Evolutionary conservation across 2,888 invertebrate genomes (phyloP).

Genomic region (Hybos culiciformis): DNA sequence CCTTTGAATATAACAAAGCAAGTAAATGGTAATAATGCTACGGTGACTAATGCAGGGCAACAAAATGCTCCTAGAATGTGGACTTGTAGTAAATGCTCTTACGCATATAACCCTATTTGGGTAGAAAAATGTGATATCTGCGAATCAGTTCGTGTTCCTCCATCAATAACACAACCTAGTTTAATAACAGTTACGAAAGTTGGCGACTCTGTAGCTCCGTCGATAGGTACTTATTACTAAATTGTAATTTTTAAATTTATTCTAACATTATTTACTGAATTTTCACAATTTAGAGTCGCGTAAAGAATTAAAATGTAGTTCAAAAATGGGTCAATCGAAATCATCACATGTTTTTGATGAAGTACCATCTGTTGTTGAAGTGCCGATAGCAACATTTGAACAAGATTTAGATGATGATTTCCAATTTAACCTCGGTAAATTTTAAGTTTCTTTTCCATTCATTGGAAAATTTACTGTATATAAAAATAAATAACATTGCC

Average conservation of each 20-base stretch:
- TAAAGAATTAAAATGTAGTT: conserved; percentile 19
- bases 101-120: conserved; percentile 73
- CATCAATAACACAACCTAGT: conserved; percentile 48
- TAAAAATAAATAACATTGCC: not conserved
- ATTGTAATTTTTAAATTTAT: not conserved
- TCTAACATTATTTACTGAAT: not conserved
- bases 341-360: conserved; percentile 21
- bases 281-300: conserved; percentile 15
- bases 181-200: conserved; percentile 54
- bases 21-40: too few species aligned
- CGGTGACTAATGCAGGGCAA: too few species aligned
- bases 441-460: not conserved
- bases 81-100: conserved; percentile 81
- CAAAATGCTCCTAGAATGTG: conserved; percentile 62
- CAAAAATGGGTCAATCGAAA: conserved; percentile 20
- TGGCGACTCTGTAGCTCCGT: conserved; percentile 20
- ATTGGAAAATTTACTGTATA: not conserved
- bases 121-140: conserved; percentile 72
- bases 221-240: conserved; percentile 18
- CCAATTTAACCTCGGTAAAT: conserved; percentile 44
- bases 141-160: conserved; percentile 48
- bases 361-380: conserved; percentile 32
- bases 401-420: conserved; percentile 58
- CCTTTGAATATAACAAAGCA: too few species aligned
- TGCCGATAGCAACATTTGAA: conserved; percentile 53